Evolutionary conservation across 2,888 invertebrate species (phyloP).

Genomic region (Linnaemya tessellans): DNA sequence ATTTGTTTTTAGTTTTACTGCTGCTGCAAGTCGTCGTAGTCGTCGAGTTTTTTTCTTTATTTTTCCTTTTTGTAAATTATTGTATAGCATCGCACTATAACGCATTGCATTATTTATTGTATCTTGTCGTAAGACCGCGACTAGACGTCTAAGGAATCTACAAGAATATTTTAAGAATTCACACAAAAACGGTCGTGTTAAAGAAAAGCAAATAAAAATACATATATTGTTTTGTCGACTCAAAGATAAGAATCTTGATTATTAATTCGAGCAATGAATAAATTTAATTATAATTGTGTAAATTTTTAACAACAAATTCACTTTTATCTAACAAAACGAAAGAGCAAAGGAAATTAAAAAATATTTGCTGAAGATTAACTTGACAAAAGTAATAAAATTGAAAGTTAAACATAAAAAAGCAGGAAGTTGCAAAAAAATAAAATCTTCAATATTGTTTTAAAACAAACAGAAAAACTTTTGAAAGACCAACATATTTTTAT

Average conservation of each 20-base stretch:
- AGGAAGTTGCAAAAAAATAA: background rate
- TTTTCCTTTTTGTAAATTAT: slow-evolving; percentile 16
- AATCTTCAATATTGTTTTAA: background rate
- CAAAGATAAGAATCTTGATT: slow-evolving; percentile 28
- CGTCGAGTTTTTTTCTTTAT: slow-evolving; percentile 50
- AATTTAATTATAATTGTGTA: slow-evolving; percentile 15
- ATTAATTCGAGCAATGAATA: slow-evolving; percentile 34
- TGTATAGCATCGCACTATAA: slow-evolving; percentile 33
- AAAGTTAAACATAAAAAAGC: background rate
- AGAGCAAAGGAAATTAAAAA: background rate
- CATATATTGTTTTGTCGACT: background rate
- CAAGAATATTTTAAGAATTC: slow-evolving; percentile 45
- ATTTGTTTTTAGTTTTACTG: slow-evolving; percentile 69
- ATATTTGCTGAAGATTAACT: background rate
- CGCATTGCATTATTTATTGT: slow-evolving; percentile 58
- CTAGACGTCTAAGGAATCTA: slow-evolving; percentile 67
- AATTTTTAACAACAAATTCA: slow-evolving; percentile 1
- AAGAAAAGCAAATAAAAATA: slow-evolving; percentile 29
- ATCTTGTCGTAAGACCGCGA: slow-evolving; percentile 54
- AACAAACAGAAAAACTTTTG: background rate
- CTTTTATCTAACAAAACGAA: slow-evolving; percentile 4
- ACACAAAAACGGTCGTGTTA: slow-evolving; percentile 38
- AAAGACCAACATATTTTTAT: background rate
- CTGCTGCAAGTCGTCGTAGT: slow-evolving; percentile 66
- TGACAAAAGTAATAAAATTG: background rate